These are phyloP conservation scores for Girardinus metallicus DNA, from an alignment of 2,797 vertebrate species.

Conservation along the genomic window DNA sequence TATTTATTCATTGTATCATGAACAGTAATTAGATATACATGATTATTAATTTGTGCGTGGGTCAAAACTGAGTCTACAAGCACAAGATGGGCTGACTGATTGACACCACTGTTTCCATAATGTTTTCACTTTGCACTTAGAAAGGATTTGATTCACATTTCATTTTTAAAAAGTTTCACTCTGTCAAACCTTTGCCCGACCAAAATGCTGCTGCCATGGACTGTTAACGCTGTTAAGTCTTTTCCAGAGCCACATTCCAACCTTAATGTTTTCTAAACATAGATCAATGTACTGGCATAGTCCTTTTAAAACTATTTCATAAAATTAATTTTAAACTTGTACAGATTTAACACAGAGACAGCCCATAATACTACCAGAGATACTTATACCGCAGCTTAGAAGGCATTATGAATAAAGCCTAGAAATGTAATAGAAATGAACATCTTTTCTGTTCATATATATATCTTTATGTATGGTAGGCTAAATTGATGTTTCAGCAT, in stretches of 20 bases:
- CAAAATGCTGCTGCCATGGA: not conserved
- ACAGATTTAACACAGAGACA: not conserved
- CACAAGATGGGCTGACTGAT: too few relatives aligned
- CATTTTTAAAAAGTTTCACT: too few relatives aligned
- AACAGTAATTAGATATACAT: too few relatives aligned
- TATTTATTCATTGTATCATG: too few relatives aligned
- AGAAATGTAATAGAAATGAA: not conserved
- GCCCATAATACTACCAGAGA: not conserved
- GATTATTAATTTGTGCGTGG: too few relatives aligned
- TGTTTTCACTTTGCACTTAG: too few relatives aligned
- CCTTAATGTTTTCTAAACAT: not conserved
- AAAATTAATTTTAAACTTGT: not conserved
- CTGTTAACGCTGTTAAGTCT: not conserved
- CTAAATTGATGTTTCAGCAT: not conserved
- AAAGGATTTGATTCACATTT: too few relatives aligned
- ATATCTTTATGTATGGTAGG: not conserved
- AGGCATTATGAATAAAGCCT: not conserved
- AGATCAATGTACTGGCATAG: not conserved
- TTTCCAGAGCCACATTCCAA: not conserved
- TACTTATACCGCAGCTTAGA: not conserved
- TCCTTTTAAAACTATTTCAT: not conserved
- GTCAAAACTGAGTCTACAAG: too few relatives aligned
- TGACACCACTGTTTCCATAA: too few relatives aligned
- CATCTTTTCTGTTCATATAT: not conserved
- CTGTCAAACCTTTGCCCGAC: not conserved